Base-by-base conservation (phyloP, 2,888 invertebrate species). In the Phortica okadai region DNA sequence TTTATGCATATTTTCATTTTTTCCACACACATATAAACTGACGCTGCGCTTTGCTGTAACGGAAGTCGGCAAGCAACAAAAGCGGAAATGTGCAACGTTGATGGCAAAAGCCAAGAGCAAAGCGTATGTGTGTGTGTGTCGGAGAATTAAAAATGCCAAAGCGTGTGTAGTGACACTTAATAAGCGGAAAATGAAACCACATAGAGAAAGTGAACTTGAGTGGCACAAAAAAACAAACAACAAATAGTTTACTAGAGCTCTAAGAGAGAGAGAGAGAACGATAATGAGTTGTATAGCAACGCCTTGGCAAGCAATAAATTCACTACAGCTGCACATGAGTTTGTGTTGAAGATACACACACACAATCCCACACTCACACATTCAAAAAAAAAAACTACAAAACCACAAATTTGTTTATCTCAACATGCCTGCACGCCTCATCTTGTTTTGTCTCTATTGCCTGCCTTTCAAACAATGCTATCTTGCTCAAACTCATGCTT, bases 81-180 rank as follows among this genome's bases (percentile, higher is more conserved):
- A 50, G 6, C 50, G 5, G 14, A 50, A 50, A 50, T 50, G 10
- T 50, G 50, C 50, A 14, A 50, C 5, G 58, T 11, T 16, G 1
- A 58, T n/a, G 8, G 58, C 58, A 58, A 58, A 58, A 58, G 58
- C 3, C 58, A 58, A 58, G 58, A 14, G 58, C 50, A 50, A 50
- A 8, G 58, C 58, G 58, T 58, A 10, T 54, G 54, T 58, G 58
- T 58, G 58, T 14, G 58, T n/a, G 58, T 16, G 58, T 58, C 14
- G 3, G 58, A 58, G 1, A 58, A 58, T 58, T 58, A 21, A 58
- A 58, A 58, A 16, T 16, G 21, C 14, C 58, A 58, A 58, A 58
- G 21, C 7, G 6, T 58, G 16, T 58, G 58, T 11, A n/a, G 21
- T 58, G 58, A n/a, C 50, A 50, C 50, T 50, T 50, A 50, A 50